Evolutionary conservation across 2,113 vertebrate species (phyloP).

Genomic region (Tinamus guttatus): DNA sequence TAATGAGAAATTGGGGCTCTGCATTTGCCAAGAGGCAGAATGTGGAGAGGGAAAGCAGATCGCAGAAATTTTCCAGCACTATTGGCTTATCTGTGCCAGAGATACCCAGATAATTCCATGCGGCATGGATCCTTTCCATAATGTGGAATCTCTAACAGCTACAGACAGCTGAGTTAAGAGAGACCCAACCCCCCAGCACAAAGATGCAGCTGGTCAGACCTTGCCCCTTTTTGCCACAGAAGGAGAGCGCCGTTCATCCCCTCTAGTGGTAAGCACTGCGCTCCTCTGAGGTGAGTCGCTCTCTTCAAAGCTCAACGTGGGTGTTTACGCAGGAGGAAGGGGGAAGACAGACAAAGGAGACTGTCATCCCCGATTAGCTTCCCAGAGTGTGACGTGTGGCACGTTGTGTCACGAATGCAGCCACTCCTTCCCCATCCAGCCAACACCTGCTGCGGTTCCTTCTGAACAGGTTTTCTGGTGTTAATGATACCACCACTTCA

Average conservation of each 20-base stretch:
- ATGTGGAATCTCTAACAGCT: neutral
- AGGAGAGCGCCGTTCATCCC: neutral
- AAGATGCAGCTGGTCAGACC: neutral
- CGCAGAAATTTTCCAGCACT: neutral
- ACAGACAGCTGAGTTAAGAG: fast-evolving
- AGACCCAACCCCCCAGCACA: neutral
- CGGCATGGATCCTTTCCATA: fast-evolving
- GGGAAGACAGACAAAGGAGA: neutral
- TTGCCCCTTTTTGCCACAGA: no score
- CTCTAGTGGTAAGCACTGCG: neutral
- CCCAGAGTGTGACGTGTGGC: neutral
- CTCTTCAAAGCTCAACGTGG: neutral
- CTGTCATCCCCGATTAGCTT: neutral
- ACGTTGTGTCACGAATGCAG: constrained; percentile 13
- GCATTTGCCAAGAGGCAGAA: neutral
- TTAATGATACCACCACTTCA: neutral
- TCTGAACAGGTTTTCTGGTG: constrained; percentile 57
- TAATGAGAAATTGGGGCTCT: neutral
- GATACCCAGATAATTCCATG: fast-evolving
- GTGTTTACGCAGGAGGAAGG: neutral
- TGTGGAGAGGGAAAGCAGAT: neutral
- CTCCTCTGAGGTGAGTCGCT: neutral
- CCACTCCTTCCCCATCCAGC: constrained; percentile 18
- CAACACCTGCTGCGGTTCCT: constrained; percentile 6
- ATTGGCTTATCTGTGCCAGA: neutral